A percentile compares a stretch with the other conserved stretches of the same genome.
phyloP scores from a whole-genome alignment of 2,888 invertebrate species.

The Aradus depressus region DNA sequence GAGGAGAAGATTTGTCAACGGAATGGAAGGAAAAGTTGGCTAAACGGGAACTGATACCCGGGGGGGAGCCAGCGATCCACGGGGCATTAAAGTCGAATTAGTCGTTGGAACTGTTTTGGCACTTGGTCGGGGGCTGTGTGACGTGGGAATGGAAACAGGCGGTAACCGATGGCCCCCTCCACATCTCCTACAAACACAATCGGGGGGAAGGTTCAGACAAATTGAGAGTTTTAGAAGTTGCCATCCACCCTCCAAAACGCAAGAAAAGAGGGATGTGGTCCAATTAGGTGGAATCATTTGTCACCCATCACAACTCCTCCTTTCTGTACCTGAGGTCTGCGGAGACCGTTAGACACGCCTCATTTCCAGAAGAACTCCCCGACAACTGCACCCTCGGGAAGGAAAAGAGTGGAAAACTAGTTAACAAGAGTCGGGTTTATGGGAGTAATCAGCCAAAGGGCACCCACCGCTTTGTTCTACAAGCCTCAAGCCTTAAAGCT shows the following conservation, averaged over 20 bases:
- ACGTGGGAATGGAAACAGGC: no score
- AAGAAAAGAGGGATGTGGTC: neutral
- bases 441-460: no score
- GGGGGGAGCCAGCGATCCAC: constrained; percentile 1
- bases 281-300: constrained; percentile 28
- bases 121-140: no score
- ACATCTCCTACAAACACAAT: neutral
- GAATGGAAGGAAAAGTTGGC: neutral
- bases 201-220: constrained; percentile 23
- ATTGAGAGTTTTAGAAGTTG: constrained; percentile 26
- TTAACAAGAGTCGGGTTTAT: no score
- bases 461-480: no score
- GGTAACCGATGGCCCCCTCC: no score
- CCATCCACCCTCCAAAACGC: constrained; percentile 9
- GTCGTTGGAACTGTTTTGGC: neutral
- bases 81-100: constrained; percentile 16
- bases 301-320: constrained; percentile 21
- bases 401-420: no score
- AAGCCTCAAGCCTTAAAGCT: no score
- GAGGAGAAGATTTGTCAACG: constrained; percentile 14
- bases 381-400: no score
- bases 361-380: no score
- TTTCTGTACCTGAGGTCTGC: no score
- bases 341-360: constrained; percentile 5
- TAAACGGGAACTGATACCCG: constrained; percentile 12